A percentile compares a stretch with the other conserved stretches of the same genome.
These are phyloP conservation scores for Ruditapes philippinarum DNA, from an alignment of 1,140 invertebrate species.

Conservation along the genomic window DNA sequence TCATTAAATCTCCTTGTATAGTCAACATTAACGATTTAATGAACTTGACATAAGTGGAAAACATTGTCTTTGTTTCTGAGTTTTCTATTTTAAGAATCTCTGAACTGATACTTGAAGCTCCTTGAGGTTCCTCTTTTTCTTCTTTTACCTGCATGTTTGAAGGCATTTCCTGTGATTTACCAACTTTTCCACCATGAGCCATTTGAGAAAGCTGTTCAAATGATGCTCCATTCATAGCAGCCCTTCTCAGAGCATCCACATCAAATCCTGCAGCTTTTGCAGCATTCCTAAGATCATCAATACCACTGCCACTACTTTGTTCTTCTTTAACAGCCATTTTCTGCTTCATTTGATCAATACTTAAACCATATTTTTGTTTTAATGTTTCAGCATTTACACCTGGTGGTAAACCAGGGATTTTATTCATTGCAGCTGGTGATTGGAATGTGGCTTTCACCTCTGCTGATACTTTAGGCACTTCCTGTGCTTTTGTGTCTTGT, in stretches of 20 bases:
- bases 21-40: slow-evolving; percentile 80
- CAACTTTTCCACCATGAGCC: slow-evolving; percentile 17
- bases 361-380: slow-evolving; percentile 31
- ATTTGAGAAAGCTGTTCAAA: slow-evolving; percentile 63
- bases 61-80: slow-evolving; percentile 76
- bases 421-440: too few species aligned
- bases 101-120: slow-evolving; percentile 69
- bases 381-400: neutral
- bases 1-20: slow-evolving; percentile 79
- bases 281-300: slow-evolving; percentile 32
- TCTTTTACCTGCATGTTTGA: neutral
- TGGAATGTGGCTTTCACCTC: neutral
- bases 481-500: neutral
- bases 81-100: slow-evolving; percentile 77
- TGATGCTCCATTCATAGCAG: slow-evolving; percentile 59
- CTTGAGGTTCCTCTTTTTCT: neutral
- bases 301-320: neutral
- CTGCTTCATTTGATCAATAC: slow-evolving; percentile 25
- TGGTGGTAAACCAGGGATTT: neutral
- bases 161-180: neutral
- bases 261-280: slow-evolving; percentile 52
- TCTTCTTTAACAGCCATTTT: neutral
- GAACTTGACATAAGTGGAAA: slow-evolving; percentile 81
- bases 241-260: slow-evolving; percentile 34
- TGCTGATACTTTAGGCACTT: neutral